Base-by-base conservation (phyloP, 64 coral and sea anemone species). In the Actinia equina region DNA sequence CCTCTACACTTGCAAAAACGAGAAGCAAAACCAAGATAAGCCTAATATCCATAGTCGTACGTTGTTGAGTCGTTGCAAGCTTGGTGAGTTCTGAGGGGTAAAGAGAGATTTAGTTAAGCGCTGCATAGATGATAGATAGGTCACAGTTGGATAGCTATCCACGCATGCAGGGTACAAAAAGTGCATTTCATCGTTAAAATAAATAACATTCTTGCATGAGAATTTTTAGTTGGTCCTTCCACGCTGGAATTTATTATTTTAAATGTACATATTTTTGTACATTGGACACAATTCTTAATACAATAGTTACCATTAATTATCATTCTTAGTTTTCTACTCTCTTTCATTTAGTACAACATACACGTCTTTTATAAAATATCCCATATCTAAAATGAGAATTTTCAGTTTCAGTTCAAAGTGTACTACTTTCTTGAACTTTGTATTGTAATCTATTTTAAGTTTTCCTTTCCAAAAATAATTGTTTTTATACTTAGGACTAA, bases 151-250 rank as follows among this genome's bases (percentile, higher is more conserved):
- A 23, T 81, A 52, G 44, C 13, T 4, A 22, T 5, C 15, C 78
- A 81, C 43, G 43, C 49, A 45, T 52, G 78, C 27, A 81, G 43
- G 52, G 27, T 20, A 51, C 43, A 52, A 12, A 81, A 49, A 49
- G 18, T 2, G 49, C 78, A 81, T 81, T 81, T 44, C 78, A 49
- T 81, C 52, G 44, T 81, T 49, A 81, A 74, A 25, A 74, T 74
- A 74, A 30, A 74, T 41, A 37, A 30, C 12, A 27, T 42, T 41
- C 26, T 74, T 74, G 19, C 25, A 37, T 30, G 13, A 15, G 25
- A 74, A 74, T 26, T 41, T 14, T 7, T 13, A 30, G 12, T 42
- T 74, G 7, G 12, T 65, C 22, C 3, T 74, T 74, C 69, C n/a
- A 74, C 69, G 69, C 41, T 74, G 23, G n/a, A 27, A 30, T 74